phyloP scores from a whole-genome alignment of 1,140 invertebrate genomes.

The Acromyrmex heyeri region DNA sequence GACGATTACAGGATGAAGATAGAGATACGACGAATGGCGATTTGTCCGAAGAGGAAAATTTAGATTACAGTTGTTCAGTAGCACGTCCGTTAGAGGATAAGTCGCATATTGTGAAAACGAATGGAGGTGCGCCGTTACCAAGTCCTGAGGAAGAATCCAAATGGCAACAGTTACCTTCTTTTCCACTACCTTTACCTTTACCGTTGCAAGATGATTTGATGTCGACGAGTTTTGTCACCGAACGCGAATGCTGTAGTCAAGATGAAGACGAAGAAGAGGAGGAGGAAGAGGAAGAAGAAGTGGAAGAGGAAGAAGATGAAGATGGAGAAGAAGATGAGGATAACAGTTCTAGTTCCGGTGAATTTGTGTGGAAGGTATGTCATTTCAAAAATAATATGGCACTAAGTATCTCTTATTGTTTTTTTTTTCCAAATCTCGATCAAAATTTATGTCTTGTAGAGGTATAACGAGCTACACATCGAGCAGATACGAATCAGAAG shows the following conservation, averaged over 20 bases:
- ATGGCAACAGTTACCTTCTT: slow-evolving; percentile 83
- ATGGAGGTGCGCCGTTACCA: slow-evolving; percentile 81
- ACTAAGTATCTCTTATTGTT: not conserved
- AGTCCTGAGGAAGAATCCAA: slow-evolving; percentile 85
- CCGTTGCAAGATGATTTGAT: slow-evolving; percentile 84
- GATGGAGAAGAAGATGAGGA: slow-evolving; percentile 81
- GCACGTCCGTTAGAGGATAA: slow-evolving; percentile 73
- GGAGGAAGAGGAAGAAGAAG: slow-evolving; percentile 75
- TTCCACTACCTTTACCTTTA: slow-evolving; percentile 80
- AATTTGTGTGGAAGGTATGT: slow-evolving; percentile 92
- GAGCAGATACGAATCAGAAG: slow-evolving; percentile 71
- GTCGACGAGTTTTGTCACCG: slow-evolving; percentile 84
- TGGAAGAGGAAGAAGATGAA: slow-evolving; percentile 75
- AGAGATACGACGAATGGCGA: slow-evolving; percentile 78
- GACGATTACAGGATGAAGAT: slow-evolving; percentile 73
- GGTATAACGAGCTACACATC: slow-evolving; percentile 78
- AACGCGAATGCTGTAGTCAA: slow-evolving; percentile 83
- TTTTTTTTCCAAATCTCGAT: not conserved
- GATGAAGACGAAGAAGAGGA: slow-evolving; percentile 78
- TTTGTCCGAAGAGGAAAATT: slow-evolving; percentile 81
- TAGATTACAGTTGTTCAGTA: slow-evolving; percentile 74
- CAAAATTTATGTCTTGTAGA: slow-evolving; percentile 64
- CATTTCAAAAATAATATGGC: not conserved
- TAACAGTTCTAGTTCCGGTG: slow-evolving; percentile 89
- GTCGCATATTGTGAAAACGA: slow-evolving; percentile 68